phyloP scores from a whole-genome alignment of 2,888 invertebrate species.

The Calephelis perditalis region DNA sequence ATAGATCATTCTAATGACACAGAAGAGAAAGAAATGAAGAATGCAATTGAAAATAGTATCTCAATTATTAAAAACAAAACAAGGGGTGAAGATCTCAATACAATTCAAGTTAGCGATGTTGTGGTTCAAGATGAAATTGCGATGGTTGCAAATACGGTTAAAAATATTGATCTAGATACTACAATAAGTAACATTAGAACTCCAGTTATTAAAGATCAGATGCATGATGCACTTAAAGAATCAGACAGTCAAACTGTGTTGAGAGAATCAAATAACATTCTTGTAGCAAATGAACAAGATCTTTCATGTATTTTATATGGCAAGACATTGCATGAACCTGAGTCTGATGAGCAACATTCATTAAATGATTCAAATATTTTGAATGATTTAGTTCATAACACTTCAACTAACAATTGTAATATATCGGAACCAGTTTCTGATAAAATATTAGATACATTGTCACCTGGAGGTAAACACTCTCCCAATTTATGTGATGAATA shows the following conservation, averaged over 20 bases:
- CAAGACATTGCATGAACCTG: neutral
- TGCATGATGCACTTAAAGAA: neutral
- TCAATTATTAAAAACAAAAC: neutral
- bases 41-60: neutral
- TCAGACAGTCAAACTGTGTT: neutral
- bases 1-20: neutral
- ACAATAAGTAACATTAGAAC: neutral
- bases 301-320: neutral
- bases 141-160: neutral
- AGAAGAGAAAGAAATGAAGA: neutral
- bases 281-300: neutral
- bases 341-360: neutral
- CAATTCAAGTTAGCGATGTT: too few species aligned
- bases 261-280: too few species aligned
- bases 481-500: neutral
- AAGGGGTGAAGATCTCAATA: neutral
- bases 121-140: too few species aligned
- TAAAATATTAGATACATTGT: neutral
- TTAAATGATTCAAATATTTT: neutral
- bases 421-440: neutral
- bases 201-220: neutral
- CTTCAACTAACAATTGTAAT: neutral
- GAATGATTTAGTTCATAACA: neutral
- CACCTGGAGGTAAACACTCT: neutral
- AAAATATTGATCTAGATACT: neutral